Conservation (phyloP, 2,797 vertebrate species). For the Oreonectes daqikongensis region DNA sequence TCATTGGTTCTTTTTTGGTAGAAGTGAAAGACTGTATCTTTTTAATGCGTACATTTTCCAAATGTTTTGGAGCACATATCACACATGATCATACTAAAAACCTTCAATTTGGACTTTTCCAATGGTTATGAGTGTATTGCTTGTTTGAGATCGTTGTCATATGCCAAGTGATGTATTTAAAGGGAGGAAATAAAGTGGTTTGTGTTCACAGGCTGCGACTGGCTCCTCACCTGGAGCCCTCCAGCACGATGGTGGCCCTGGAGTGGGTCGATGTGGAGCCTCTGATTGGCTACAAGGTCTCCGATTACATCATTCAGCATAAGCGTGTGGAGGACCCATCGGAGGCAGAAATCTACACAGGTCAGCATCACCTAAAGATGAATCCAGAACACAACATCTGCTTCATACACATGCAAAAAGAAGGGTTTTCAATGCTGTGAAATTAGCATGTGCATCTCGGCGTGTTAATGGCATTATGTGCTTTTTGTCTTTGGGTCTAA, state of each 20-base stretch:
- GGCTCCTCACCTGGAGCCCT: constrained; percentile 89
- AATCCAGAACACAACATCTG: no score
- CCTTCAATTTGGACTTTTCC: no score
- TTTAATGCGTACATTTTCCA: no score
- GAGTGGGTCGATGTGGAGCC: constrained; percentile 96
- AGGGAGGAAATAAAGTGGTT: neutral
- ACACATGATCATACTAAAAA: no score
- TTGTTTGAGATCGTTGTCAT: no score
- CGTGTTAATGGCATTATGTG: no score
- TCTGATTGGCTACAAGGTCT: constrained; percentile 92
- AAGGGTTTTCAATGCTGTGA: no score
- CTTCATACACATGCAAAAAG: neutral
- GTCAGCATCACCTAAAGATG: constrained; percentile 68
- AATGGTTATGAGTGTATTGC: no score
- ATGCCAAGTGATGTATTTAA: neutral
- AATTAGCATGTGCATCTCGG: no score
- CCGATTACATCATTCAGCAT: constrained; percentile 95
- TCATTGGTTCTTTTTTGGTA: no score
- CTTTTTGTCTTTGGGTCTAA: constrained; percentile 7
- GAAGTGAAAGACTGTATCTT: no score
- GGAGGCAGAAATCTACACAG: constrained; percentile 95
- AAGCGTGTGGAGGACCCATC: constrained; percentile 95
- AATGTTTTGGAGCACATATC: no score
- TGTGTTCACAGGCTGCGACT: constrained; percentile 82
- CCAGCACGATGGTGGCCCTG: constrained; percentile 93